Conservation (phyloP, 2,888 invertebrate genomes). For the Acronicta psi region DNA sequence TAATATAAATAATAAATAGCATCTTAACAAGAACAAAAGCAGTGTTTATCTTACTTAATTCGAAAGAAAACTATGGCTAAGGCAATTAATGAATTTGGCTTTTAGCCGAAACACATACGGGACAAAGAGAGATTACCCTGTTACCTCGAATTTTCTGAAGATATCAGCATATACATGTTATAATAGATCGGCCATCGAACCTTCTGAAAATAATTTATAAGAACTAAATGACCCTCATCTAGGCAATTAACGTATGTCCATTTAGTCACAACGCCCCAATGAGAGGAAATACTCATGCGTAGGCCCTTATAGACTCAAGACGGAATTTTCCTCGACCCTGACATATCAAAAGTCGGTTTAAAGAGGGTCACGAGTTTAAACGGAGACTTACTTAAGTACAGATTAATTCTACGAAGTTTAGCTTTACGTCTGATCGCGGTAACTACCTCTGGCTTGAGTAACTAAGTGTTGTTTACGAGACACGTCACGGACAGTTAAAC, state of each 20-base stretch:
- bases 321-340: neutral
- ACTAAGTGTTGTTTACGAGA: neutral
- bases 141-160: too few relatives aligned
- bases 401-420: neutral
- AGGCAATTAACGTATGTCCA: neutral
- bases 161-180: too few relatives aligned
- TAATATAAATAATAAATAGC: too few relatives aligned
- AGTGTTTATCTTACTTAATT: too few relatives aligned
- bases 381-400: neutral
- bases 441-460: neutral
- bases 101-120: too few relatives aligned
- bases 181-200: too few relatives aligned
- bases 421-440: neutral
- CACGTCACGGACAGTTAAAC: neutral
- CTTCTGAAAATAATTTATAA: too few relatives aligned
- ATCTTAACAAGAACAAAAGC: too few relatives aligned
- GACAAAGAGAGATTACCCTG: too few relatives aligned
- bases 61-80: too few relatives aligned
- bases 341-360: neutral
- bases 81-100: too few relatives aligned
- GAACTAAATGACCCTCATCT: too few relatives aligned
- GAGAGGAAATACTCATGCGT: neutral
- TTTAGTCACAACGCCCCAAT: neutral
- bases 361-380: neutral
- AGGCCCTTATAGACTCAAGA: neutral